These are phyloP conservation scores for Apeltes quadracus DNA, from an alignment of 2,113 vertebrate species.

Conservation along the genomic window DNA sequence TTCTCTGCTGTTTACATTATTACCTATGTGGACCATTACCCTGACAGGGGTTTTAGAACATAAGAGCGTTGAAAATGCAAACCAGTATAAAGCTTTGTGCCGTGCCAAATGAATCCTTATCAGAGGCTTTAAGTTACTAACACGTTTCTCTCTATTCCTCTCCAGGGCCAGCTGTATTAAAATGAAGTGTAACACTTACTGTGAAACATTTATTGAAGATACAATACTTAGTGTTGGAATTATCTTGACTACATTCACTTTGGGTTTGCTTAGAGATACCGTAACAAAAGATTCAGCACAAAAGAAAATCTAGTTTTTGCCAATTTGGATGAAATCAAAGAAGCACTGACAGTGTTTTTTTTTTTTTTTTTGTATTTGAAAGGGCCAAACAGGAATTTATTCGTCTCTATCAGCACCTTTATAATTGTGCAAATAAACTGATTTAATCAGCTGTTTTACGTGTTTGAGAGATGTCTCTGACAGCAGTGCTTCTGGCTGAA, in stretches of 20 bases:
- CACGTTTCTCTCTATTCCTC: constrained; percentile 20
- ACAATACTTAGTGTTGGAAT: constrained; percentile 11
- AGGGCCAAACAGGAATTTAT: not conserved
- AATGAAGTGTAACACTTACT: constrained; percentile 19
- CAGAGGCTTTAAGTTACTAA: constrained; percentile 35
- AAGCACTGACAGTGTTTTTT: too few species aligned
- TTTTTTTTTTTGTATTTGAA: not conserved
- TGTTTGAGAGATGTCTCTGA: not conserved
- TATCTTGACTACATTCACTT: constrained; percentile 15
- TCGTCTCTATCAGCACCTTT: too few species aligned
- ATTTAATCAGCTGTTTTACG: not conserved
- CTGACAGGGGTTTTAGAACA: constrained; percentile 46
- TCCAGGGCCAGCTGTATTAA: constrained; percentile 21
- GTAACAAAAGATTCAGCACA: not conserved
- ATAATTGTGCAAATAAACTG: not conserved
- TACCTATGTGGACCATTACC: constrained; percentile 59
- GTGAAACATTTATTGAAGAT: constrained; percentile 19
- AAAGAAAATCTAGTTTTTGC: not conserved
- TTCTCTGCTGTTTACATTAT: constrained; percentile 47
- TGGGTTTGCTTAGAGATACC: constrained; percentile 3
- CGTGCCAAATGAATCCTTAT: constrained; percentile 31
- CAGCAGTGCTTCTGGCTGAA: not conserved
- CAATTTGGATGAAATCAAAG: not conserved
- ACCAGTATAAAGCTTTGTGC: constrained; percentile 44
- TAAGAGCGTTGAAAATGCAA: constrained; percentile 43